Evolutionary conservation across 2,113 vertebrate genomes (phyloP).

Genomic region (Candoia aspera): DNA sequence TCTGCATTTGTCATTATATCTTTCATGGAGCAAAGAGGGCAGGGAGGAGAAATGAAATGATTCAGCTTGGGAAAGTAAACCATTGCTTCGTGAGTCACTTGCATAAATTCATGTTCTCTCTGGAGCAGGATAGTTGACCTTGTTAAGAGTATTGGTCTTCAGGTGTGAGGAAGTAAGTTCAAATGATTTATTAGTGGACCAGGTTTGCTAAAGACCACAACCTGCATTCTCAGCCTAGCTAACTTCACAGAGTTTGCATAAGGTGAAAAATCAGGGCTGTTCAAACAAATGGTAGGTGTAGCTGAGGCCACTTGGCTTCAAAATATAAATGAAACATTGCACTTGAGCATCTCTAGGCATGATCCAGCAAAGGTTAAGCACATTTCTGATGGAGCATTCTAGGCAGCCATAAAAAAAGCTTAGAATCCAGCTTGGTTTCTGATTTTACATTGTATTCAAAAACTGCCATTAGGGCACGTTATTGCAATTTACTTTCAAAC

Average conservation of each 20-base stretch:
- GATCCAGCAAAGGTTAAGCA: no score
- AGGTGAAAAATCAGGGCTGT: neutral
- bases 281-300: no score
- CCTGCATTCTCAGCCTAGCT: neutral
- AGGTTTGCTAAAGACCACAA: no score
- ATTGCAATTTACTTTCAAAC: neutral
- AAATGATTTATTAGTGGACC: neutral
- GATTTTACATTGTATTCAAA: neutral
- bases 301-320: no score
- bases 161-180: neutral
- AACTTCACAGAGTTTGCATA: neutral
- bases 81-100: neutral
- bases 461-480: neutral
- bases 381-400: no score
- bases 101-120: neutral
- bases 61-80: neutral
- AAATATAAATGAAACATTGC: no score
- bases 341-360: no score
- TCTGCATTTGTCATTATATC: neutral
- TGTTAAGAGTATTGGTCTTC: neutral
- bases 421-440: no score
- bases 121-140: neutral
- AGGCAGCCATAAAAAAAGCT: no score
- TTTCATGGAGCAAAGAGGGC: neutral
- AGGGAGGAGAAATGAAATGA: neutral